Conservation (phyloP, 2,797 vertebrate genomes). For the Eurystomus glaucurus region DNA sequence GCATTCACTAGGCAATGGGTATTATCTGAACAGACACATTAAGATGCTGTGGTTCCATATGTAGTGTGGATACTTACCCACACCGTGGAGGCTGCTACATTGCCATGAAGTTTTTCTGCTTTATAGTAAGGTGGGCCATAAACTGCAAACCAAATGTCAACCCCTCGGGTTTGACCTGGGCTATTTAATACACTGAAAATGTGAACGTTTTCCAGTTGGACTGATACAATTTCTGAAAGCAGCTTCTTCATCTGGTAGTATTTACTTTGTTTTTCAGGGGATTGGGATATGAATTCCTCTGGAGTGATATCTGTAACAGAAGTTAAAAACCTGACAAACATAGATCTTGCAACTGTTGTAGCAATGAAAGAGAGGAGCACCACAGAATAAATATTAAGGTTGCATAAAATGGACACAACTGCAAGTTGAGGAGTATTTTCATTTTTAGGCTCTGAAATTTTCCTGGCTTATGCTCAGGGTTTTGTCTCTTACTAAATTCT, state of each 20-base stretch:
- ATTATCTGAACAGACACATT: background rate
- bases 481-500: background rate
- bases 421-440: background rate
- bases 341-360: background rate
- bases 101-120: slow-evolving; percentile 89
- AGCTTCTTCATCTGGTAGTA: slow-evolving; percentile 83
- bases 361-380: background rate
- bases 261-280: slow-evolving; percentile 79
- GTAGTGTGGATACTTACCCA: slow-evolving; percentile 79
- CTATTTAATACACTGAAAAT: slow-evolving; percentile 88
- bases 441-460: slow-evolving; percentile 1
- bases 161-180: slow-evolving; percentile 54
- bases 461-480: background rate
- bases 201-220: slow-evolving; percentile 81
- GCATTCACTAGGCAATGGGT: background rate
- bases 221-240: slow-evolving; percentile 86
- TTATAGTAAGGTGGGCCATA: slow-evolving; percentile 86
- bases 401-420: background rate
- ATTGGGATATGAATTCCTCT: slow-evolving; percentile 85
- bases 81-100: slow-evolving; percentile 84
- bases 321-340: background rate
- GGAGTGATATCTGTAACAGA: slow-evolving; percentile 84
- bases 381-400: background rate
- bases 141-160: slow-evolving; percentile 89
- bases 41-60: background rate